These are phyloP conservation scores for Rhabdornis inornatus DNA, from an alignment of 2,113 vertebrate genomes.

Conservation along the genomic window DNA sequence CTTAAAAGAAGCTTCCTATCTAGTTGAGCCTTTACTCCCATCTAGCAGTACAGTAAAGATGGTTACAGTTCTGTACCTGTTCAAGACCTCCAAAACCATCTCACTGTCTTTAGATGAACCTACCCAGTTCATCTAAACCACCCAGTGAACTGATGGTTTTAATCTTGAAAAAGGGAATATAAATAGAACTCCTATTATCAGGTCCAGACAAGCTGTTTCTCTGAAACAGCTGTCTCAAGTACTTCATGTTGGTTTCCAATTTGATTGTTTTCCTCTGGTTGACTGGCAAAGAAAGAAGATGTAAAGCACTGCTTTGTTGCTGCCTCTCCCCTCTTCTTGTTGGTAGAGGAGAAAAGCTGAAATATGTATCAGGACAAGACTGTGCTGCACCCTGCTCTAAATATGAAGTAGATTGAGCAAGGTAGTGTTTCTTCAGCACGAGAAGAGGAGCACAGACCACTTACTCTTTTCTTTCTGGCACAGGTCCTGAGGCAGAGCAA, in stretches of 20 bases:
- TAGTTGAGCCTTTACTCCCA: background rate
- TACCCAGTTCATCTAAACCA: background rate
- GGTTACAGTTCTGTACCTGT: background rate
- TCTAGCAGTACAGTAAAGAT: background rate
- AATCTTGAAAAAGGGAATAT: background rate
- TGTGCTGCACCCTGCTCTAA: background rate
- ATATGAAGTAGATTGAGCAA: background rate
- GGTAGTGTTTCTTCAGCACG: background rate
- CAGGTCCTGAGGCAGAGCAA: background rate
- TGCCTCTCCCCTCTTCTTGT: background rate
- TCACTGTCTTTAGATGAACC: background rate
- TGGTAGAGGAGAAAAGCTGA: background rate
- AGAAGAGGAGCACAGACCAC: background rate
- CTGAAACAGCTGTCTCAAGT: background rate
- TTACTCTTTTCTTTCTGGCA: background rate
- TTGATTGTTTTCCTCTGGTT: background rate
- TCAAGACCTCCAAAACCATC: background rate
- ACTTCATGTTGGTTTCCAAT: background rate
- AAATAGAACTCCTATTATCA: background rate
- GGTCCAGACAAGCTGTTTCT: background rate
- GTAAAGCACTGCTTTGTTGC: accelerated
- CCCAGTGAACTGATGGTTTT: background rate
- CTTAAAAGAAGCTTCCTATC: background rate
- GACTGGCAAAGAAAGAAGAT: background rate
- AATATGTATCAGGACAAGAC: background rate